phyloP scores from a whole-genome alignment of 2,797 vertebrate genomes.

The Phoeniculus purpureus region DNA sequence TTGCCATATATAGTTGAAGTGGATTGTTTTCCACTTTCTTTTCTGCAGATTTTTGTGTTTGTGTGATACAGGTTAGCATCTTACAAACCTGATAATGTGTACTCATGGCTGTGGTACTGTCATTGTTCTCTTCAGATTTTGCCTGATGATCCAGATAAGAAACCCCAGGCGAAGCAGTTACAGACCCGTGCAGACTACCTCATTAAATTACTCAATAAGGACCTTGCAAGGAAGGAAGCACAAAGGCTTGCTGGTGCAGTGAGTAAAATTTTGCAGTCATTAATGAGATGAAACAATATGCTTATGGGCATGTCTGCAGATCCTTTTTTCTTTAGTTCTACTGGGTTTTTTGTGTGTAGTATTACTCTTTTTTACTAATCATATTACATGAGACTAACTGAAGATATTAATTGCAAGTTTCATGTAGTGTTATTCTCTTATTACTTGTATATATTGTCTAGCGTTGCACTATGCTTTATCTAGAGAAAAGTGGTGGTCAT shows the following conservation, averaged over 20 bases:
- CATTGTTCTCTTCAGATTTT: constrained; percentile 84
- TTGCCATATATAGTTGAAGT: neutral
- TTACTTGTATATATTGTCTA: neutral
- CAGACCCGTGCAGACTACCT: constrained; percentile 99
- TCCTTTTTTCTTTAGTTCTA: neutral
- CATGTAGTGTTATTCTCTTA: neutral
- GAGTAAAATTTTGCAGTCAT: constrained; percentile 68
- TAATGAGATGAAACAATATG: neutral
- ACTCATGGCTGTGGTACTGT: neutral
- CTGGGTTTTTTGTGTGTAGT: neutral
- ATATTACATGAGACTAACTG: neutral
- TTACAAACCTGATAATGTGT: neutral
- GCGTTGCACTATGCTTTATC: neutral
- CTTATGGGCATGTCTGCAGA: neutral
- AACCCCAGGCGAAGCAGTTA: constrained; percentile 97
- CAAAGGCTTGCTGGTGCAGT: constrained; percentile 91
- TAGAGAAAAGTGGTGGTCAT: neutral
- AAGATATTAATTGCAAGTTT: neutral
- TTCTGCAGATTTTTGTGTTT: neutral
- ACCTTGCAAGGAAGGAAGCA: constrained; percentile 93
- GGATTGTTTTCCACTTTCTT: neutral
- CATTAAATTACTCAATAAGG: constrained; percentile 98
- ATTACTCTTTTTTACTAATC: neutral
- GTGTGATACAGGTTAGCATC: neutral
- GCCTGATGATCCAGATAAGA: constrained; percentile 98